Conservation (phyloP, 2,797 vertebrate genomes). For the Hephaestus fuliginosus region DNA sequence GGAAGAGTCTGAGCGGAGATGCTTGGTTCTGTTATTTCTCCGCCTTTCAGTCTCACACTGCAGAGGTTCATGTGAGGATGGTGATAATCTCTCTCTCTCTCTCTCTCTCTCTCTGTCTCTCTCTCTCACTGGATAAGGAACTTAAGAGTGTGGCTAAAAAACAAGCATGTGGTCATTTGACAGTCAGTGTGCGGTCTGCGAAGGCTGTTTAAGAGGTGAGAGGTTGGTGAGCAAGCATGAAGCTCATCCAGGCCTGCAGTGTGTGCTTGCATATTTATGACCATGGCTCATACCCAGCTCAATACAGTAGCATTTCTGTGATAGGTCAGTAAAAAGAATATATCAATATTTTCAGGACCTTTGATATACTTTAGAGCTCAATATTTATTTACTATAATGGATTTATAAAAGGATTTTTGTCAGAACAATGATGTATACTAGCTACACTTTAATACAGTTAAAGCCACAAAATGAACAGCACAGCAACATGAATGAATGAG, state of each 20-base stretch:
- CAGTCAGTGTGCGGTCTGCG: slow-evolving; percentile 38
- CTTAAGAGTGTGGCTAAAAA: slow-evolving; percentile 34
- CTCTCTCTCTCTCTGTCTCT: slow-evolving; percentile 6
- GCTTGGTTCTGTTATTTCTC: slow-evolving; percentile 5
- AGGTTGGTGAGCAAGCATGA: slow-evolving; percentile 37
- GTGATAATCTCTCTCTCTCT: slow-evolving; percentile 12
- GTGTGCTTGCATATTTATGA: slow-evolving; percentile 45
- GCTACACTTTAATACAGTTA: neutral
- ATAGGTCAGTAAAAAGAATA: slow-evolving; percentile 10
- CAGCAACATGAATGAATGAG: neutral
- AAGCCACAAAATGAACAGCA: neutral
- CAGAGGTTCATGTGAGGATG: slow-evolving; percentile 31
- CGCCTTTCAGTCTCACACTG: slow-evolving; percentile 2
- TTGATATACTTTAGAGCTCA: neutral
- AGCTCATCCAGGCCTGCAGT: slow-evolving; percentile 21
- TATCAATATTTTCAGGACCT: slow-evolving; percentile 2
- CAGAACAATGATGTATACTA: neutral
- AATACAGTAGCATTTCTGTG: slow-evolving; percentile 1
- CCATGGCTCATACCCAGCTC: slow-evolving; percentile 19
- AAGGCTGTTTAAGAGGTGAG: slow-evolving; percentile 41
- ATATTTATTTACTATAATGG: slow-evolving; percentile 12
- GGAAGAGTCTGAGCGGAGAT: slow-evolving; percentile 18
- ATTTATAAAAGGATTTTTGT: neutral
- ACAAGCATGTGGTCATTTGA: slow-evolving; percentile 51
- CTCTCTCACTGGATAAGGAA: slow-evolving; percentile 8